A percentile compares a stretch with the other conserved stretches of the same genome.
Conservation (phyloP, 2,797 vertebrate species). For the Trachurus trachurus region DNA sequence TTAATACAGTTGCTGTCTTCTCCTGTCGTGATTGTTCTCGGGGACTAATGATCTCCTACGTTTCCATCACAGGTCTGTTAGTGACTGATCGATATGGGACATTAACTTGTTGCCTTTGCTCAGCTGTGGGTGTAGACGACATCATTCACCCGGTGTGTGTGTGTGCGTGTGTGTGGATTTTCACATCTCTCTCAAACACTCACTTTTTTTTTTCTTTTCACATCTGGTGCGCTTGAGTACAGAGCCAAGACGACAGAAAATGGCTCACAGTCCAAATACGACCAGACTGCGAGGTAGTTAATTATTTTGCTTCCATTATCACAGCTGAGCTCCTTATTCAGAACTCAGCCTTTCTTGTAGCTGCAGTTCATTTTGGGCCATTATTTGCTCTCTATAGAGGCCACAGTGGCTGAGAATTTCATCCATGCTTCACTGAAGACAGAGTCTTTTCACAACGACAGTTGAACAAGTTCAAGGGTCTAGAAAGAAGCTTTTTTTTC, state of each 20-base stretch:
- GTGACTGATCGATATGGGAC: background rate
- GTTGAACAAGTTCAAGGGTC: background rate
- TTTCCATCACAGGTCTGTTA: background rate
- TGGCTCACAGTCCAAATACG: background rate
- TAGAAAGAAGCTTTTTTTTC: background rate
- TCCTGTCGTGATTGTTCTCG: slow-evolving; percentile 1
- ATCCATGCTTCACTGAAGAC: background rate
- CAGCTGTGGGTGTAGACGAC: background rate
- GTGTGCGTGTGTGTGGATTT: no score
- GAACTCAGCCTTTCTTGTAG: background rate
- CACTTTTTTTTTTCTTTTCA: background rate
- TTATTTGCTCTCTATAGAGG: background rate
- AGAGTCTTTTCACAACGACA: background rate
- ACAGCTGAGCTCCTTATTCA: background rate
- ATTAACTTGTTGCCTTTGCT: background rate
- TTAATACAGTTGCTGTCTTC: slow-evolving; percentile 17
- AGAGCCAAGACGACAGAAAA: background rate
- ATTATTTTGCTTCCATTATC: slow-evolving; percentile 2
- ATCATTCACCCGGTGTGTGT: background rate
- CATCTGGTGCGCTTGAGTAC: background rate
- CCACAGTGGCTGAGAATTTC: background rate
- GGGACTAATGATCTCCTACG: background rate
- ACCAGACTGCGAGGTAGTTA: background rate
- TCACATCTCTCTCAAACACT: background rate
- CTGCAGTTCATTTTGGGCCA: background rate